Conservation (phyloP, 1,140 invertebrate species). For the Acromyrmex charruanus region DNA sequence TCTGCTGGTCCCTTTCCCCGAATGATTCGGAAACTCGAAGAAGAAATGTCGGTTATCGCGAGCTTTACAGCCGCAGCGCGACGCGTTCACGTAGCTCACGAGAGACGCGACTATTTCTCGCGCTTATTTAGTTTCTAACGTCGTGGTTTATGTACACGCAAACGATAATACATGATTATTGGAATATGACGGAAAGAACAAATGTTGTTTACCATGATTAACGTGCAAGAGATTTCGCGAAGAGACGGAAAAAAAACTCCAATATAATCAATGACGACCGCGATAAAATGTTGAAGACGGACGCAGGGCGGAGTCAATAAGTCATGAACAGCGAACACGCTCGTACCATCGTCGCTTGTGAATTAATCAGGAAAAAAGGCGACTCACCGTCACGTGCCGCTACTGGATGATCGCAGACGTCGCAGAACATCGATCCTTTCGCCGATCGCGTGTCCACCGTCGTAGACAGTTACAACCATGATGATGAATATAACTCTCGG, state of each 20-base stretch:
- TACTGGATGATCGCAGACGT: constrained; percentile 49
- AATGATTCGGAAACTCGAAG: constrained; percentile 24
- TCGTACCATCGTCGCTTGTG: constrained; percentile 13
- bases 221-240: not conserved
- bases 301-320: constrained; percentile 19
- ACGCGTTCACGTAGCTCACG: not conserved
- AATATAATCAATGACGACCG: not conserved
- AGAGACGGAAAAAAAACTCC: not conserved
- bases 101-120: not conserved
- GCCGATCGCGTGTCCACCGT: constrained; percentile 79
- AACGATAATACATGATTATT: not conserved
- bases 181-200: not conserved
- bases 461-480: constrained; percentile 78
- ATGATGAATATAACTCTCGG: constrained; percentile 79
- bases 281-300: constrained; percentile 7
- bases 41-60: constrained; percentile 29
- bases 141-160: not conserved
- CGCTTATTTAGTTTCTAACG: not conserved
- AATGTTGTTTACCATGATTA: not conserved
- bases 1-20: not conserved
- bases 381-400: constrained; percentile 48
- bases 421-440: constrained; percentile 81
- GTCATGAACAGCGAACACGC: not conserved
- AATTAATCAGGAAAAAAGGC: constrained; percentile 54
- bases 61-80: constrained; percentile 18